These are phyloP conservation scores for Diloba caeruleocephala DNA, from an alignment of 2,888 invertebrate species.

Conservation along the genomic window DNA sequence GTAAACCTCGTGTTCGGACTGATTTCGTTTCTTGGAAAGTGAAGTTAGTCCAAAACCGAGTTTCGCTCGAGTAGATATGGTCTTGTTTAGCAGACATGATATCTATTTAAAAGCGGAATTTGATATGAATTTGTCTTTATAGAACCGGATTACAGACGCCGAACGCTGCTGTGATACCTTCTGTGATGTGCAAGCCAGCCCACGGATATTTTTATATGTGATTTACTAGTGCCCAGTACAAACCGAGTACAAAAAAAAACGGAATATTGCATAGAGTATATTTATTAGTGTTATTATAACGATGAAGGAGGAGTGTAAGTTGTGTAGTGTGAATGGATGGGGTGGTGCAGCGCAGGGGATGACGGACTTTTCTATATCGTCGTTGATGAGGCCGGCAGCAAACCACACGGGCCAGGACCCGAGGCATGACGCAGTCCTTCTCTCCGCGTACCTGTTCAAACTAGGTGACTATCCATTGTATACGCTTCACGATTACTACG, in stretches of 20 bases:
- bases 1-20: constrained; percentile 60
- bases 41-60: constrained; percentile 44
- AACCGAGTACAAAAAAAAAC: constrained; percentile 89
- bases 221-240: constrained; percentile 89
- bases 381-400: constrained; percentile 83
- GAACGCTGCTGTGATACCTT: constrained; percentile 86
- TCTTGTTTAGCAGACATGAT: constrained; percentile 26
- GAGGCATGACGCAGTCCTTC: constrained; percentile 81
- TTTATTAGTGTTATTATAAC: constrained; percentile 72
- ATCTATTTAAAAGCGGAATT: constrained; percentile 44
- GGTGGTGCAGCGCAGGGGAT: constrained; percentile 73
- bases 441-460: constrained; percentile 88
- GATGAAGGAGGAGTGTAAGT: constrained; percentile 88
- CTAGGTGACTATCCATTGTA: constrained; percentile 88
- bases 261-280: constrained; percentile 69
- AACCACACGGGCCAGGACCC: constrained; percentile 77
- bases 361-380: constrained; percentile 86
- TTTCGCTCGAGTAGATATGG: constrained; percentile 43
- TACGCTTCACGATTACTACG: constrained; percentile 83
- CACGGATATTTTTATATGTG: constrained; percentile 88
- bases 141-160: constrained; percentile 72
- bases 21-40: constrained; percentile 60
- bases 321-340: constrained; percentile 85
- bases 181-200: constrained; percentile 86
- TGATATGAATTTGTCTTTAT: constrained; percentile 35